These are phyloP conservation scores for Microplitis deprimator DNA, from an alignment of 2,888 invertebrate species.

Conservation along the genomic window DNA sequence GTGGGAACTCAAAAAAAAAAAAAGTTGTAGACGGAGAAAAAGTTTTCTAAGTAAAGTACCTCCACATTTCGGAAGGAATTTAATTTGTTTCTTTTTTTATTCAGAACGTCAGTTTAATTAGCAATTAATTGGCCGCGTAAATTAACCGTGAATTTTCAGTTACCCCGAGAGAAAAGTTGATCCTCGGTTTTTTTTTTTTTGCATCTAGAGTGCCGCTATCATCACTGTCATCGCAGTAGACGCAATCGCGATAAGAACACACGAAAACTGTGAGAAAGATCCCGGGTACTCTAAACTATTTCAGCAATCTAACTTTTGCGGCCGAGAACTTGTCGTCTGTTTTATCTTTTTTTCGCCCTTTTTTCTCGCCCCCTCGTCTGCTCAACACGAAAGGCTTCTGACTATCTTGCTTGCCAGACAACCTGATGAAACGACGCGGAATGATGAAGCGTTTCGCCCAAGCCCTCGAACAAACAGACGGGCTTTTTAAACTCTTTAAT, in stretches of 20 bases:
- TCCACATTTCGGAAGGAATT: slow-evolving; percentile 56
- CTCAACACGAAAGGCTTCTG: slow-evolving; percentile 39
- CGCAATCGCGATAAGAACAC: slow-evolving; percentile 54
- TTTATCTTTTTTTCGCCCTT: background rate
- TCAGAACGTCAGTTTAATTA: slow-evolving; percentile 68
- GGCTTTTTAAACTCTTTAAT: no score
- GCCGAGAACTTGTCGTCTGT: slow-evolving; percentile 43
- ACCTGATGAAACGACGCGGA: background rate
- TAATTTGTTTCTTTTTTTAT: slow-evolving; percentile 61
- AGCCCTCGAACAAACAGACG: slow-evolving; percentile 1
- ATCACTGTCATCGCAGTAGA: slow-evolving; percentile 3
- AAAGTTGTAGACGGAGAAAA: slow-evolving; percentile 39
- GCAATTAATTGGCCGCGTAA: slow-evolving; percentile 70
- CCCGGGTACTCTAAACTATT: slow-evolving; percentile 58
- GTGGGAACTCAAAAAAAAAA: slow-evolving; percentile 44
- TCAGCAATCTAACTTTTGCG: slow-evolving; percentile 68
- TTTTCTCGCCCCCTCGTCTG: background rate
- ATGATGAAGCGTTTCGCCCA: background rate
- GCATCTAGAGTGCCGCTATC: background rate
- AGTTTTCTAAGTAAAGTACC: slow-evolving; percentile 47
- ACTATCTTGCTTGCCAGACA: slow-evolving; percentile 21
- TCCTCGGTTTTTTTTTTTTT: slow-evolving; percentile 37
- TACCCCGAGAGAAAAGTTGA: slow-evolving; percentile 33
- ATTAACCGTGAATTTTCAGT: slow-evolving; percentile 65
- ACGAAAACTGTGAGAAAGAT: background rate